Evolutionary conservation across 2,113 vertebrate species (phyloP).

Genomic region (Emydura subglobosa): DNA sequence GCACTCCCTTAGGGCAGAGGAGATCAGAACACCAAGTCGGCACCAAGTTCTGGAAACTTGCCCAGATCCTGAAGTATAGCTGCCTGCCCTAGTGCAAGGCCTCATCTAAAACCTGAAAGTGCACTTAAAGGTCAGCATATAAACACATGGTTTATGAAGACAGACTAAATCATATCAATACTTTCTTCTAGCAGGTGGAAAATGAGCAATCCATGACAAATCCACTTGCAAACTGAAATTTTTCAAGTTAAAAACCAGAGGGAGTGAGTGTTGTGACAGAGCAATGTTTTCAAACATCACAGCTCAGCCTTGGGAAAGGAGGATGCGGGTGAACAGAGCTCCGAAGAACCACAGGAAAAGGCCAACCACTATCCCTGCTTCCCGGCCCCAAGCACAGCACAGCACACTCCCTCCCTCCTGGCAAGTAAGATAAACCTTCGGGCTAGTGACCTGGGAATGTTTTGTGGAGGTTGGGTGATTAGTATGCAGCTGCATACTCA

Average conservation of each 20-base stretch:
- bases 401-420: background rate
- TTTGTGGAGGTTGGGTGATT: slow-evolving; percentile 9
- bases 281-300: slow-evolving; percentile 25
- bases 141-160: background rate
- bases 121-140: background rate
- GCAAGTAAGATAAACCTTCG: background rate
- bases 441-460: background rate
- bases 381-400: background rate
- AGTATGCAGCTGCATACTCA: slow-evolving; percentile 62
- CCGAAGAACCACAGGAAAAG: background rate
- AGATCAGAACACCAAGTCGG: background rate
- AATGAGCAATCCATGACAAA: slow-evolving; percentile 36
- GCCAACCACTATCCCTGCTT: background rate
- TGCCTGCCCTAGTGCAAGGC: slow-evolving; percentile 6
- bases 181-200: slow-evolving; percentile 1
- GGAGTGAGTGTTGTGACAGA: slow-evolving; percentile 11
- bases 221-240: slow-evolving; percentile 45
- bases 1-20: background rate
- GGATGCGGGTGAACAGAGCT: background rate
- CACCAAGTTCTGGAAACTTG: slow-evolving; percentile 6
- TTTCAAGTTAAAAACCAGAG: slow-evolving; percentile 49
- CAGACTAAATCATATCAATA: background rate
- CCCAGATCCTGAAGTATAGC: background rate
- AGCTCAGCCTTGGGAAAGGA: background rate
- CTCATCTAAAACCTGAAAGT: background rate